Conservation (phyloP, 2,113 vertebrate genomes). For the Notothenia coriiceps region DNA sequence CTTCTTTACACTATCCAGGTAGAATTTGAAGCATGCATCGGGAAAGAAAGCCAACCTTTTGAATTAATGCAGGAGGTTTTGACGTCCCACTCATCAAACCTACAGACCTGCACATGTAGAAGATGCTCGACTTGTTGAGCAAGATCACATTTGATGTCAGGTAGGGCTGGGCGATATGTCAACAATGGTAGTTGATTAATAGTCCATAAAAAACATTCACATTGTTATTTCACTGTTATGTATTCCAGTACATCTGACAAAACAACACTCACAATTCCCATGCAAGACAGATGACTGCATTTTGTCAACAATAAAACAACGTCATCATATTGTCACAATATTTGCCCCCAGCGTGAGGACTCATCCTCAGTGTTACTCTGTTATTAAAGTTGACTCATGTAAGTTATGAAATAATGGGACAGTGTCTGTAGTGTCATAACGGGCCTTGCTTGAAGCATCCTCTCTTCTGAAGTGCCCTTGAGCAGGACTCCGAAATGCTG, state of each 20-base stretch:
- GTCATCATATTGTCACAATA: background rate
- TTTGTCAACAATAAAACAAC: background rate
- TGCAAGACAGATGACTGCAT: background rate
- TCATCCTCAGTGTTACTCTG: background rate
- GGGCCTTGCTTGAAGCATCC: background rate
- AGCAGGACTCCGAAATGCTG: constrained; percentile 3
- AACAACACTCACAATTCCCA: no score
- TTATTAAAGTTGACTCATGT: background rate
- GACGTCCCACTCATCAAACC: constrained; percentile 24
- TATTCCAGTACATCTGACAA: background rate
- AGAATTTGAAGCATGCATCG: constrained; percentile 50
- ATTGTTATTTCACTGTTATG: no score
- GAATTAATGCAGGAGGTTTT: constrained; percentile 22
- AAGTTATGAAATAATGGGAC: background rate
- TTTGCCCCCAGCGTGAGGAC: background rate
- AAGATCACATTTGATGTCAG: background rate
- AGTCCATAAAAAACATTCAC: background rate
- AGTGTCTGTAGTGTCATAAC: background rate
- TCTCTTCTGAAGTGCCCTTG: background rate
- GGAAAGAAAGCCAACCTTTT: background rate
- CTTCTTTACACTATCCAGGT: constrained; percentile 45
- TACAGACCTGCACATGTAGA: constrained; percentile 2
- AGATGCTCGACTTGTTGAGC: constrained; percentile 28
- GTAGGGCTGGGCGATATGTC: background rate
- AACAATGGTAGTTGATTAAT: no score